Base-by-base conservation (phyloP, 1,140 invertebrate species). In the Drosophila prosaltans region DNA sequence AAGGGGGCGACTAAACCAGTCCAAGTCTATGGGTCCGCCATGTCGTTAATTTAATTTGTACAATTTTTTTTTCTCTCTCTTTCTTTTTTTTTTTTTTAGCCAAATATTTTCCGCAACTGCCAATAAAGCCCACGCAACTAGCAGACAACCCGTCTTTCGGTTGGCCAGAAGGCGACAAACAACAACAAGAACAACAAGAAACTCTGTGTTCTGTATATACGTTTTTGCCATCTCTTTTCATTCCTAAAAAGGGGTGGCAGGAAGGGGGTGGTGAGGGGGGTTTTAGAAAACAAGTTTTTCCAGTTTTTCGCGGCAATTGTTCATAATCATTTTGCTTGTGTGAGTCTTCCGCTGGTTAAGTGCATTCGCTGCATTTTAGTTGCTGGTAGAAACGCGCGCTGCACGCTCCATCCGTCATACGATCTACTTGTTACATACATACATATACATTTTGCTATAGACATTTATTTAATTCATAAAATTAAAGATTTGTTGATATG, bases 31-130 rank as follows among this genome's bases (percentile, higher is more conserved):
- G 69, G 73, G 32, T 36, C 84, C 84, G 84, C 84, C 84, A 88
- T 88, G 69, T 84, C 84, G 84, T 84, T 88, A 84, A 89, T 89
- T 84, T 89, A 88, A 89, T 89, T 88, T 88, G 84, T 74, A 88
- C 82, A 88, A 88, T 86, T 83, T 86, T 88, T 63, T 81, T 36
- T 36, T 36, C 32, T 36, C 32, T 36, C 32, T 36, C 32, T 36
- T 7, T 36, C 6, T 36, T 36, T 36, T 7, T 36, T 36, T 36
- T 36, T 36, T 36, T 36, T 36, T 36, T 36, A 73, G 84, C 73
- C 80, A 88, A 89, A 88, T 88, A 90, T 88, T 89, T 88, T 89
- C 83, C 83, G 88, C 84, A 89, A 81, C 84, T 90, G 84, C 84
- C 84, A 89, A 89, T 89, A 88, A 89, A 88, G 85, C 84, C 84